Evolutionary conservation across 2,888 invertebrate species (phyloP), one percentile per base, ranked within the genome.

Genomic region (Saturnia japonica): DNA sequence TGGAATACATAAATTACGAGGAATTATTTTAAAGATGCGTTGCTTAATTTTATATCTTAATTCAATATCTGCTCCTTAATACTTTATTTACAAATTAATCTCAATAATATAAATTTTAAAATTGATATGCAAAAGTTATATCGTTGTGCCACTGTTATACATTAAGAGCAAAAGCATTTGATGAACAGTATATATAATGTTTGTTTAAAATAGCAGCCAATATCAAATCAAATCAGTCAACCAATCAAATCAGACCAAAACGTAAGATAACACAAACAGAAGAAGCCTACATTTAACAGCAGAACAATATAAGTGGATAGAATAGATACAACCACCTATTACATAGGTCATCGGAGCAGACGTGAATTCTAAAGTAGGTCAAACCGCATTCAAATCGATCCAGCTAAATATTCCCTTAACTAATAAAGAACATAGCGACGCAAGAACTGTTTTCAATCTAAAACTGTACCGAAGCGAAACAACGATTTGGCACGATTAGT

Each of bases 321-420:
- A 57, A 25, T 25, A 22, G 14, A 57, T 57, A 57, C 25, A 57
- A 57, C n/a, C 28, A 60, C 28, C 28, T n/a, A 60, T 19, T 8
- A 11, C 40, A 64, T 22, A 64, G 34, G n/a, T 16, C 16, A 64
- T 34, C 19, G 16, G 62, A 64, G 25, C 25, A 57, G 25, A 54
- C 54, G 22, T 54, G 7, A 57, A 57, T 12, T 14, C 28, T 28
- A 64, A 40, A 64, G 40, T 64, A n/a, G 64, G 40, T 7, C 64
- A 64, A 64, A n/a, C 64, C 62, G 62, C 62, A 62, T n/a, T 9
- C 60, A 9, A 64, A n/a, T 64, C 9, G 16, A 19, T 40, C n/a
- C 19, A 57, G 70, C 69, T 69, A 68, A 69, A 57, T 69, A 72
- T 73, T 72, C 70, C 67, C 67, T 67, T 47, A 67, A 45, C 67